Base-by-base conservation (phyloP, 1,140 invertebrate genomes). In the Diachasma alloeum region DNA sequence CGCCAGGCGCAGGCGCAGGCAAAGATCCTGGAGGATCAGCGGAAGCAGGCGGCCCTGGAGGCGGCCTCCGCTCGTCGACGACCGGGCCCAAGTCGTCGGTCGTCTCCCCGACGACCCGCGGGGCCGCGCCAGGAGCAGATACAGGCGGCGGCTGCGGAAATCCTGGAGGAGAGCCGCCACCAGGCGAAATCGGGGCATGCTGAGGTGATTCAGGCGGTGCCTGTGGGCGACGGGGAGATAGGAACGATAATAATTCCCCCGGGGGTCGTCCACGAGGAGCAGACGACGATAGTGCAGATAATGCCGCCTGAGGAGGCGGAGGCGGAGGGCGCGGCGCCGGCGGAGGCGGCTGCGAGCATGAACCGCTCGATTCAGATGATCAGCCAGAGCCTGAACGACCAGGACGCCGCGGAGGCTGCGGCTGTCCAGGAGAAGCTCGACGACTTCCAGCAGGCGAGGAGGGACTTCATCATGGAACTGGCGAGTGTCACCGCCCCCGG, bases 401-500 rank as follows among this genome's bases (percentile, higher is more conserved):
- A 87, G 79, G 86, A 87, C 9, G 83, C 81, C 4, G 72, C 37
- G 0, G 86, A 87, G 68, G 53, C 48, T 0, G 42, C 56, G 2
- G 59, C 81, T 0, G 82, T 87, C 6, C 81, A 85, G 24, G 46
- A 31, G 0, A 85, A 79, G 24, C 36, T 87, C 6, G 74, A 81
- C 15, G 82, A 84, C 8, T 77, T 87, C 10, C 86, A 87, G 15
- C 71, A 83, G 10, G 84, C 86, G 4, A 83, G 86, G 31, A 79
- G 86, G 31, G 86, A 86, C 3, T 85, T 87, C 46, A 82, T 87
- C 4, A 79, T 87, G 26, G 71, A 84, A 0, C 81, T 84, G 4
- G 84, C 86, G 4, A 82, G 82, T 53, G 81, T 87, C 22, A 81
- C 83, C 42, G 74, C 77, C 11, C 83, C 85, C 10, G 80, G 80